phyloP scores from a whole-genome alignment of 2,113 vertebrate genomes.

The Typhlomys cinereus region DNA sequence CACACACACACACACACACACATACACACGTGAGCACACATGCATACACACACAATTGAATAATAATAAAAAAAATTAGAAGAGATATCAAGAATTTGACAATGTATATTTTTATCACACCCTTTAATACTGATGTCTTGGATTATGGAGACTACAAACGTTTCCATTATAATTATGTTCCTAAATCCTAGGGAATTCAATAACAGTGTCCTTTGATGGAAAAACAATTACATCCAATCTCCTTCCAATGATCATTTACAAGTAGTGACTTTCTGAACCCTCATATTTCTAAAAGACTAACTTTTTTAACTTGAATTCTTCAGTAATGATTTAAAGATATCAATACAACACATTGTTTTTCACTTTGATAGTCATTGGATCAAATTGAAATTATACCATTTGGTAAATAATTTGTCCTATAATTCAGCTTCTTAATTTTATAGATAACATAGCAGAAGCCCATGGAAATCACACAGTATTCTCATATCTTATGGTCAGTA shows the following conservation, averaged over 20 bases:
- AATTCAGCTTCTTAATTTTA: conserved; percentile 14
- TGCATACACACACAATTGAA: no score
- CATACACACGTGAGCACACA: no score
- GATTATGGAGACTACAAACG: neutral
- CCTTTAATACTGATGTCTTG: neutral
- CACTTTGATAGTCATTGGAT: neutral
- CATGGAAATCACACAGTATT: neutral
- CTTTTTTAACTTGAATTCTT: conserved; percentile 25
- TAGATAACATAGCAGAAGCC: neutral
- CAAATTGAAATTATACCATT: conserved; percentile 25
- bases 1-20: no score
- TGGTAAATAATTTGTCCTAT: neutral
- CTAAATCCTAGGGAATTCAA: neutral
- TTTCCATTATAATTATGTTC: neutral
- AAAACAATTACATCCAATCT: neutral
- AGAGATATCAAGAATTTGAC: neutral
- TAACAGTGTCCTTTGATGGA: neutral
- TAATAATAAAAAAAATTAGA: no score
- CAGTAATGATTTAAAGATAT: neutral
- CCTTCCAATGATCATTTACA: neutral
- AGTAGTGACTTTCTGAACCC: neutral
- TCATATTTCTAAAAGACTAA: conserved; percentile 33
- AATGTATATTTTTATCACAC: neutral
- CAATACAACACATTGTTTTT: neutral
- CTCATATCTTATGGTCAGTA: neutral